phyloP scores from a whole-genome alignment of 2,113 vertebrate species.

The Crotalus tigris region DNA sequence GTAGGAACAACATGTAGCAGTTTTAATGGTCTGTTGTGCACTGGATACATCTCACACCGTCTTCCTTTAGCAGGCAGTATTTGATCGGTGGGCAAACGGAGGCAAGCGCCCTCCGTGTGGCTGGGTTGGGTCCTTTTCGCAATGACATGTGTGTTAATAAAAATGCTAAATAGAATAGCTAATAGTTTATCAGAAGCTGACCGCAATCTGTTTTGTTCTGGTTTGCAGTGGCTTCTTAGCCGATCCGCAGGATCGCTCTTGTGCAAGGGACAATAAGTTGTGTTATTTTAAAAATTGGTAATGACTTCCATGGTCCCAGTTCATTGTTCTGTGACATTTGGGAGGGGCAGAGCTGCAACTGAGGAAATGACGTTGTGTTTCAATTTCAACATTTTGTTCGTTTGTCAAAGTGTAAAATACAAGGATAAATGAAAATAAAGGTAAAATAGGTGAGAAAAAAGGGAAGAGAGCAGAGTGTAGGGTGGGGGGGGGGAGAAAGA shows the following conservation, averaged over 20 bases:
- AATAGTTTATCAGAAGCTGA: conserved; percentile 25
- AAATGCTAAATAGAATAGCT: conserved; percentile 27
- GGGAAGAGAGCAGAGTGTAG: no score
- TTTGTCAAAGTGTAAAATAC: no score
- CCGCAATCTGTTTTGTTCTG: conserved; percentile 2
- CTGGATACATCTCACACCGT: conserved; percentile 24
- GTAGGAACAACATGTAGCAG: conserved; percentile 32
- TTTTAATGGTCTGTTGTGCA: conserved; percentile 33
- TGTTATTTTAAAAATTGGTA: neutral
- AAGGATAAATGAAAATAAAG: no score
- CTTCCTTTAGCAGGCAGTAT: conserved; percentile 22
- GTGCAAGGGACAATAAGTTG: conserved; percentile 14
- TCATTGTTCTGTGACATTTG: neutral
- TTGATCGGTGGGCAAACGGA: neutral
- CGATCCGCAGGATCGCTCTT: conserved; percentile 18
- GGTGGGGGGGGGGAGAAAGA: no score
- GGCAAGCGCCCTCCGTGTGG: neutral
- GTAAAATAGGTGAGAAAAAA: no score
- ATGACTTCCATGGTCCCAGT: neutral
- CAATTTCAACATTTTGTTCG: no score
- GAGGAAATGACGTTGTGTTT: neutral
- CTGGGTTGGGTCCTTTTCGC: conserved; percentile 14
- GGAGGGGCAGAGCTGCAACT: neutral
- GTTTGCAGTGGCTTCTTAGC: conserved; percentile 33
- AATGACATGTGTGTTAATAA: conserved; percentile 12